Evolutionary conservation across 2,888 invertebrate species (phyloP).

Genomic region (Holacanthella duospinosa): DNA sequence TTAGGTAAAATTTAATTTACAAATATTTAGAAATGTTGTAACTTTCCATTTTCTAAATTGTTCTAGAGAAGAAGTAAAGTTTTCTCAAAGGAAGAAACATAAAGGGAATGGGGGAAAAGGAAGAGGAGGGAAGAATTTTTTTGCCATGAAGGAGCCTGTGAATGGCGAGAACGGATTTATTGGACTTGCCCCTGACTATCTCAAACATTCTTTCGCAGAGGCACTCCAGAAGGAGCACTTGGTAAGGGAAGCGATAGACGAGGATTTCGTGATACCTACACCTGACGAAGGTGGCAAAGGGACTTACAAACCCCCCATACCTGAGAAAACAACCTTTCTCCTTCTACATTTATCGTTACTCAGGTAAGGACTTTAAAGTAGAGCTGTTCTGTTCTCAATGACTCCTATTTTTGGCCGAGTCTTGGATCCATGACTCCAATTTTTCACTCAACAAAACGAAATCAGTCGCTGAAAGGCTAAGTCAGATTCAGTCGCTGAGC

Average conservation of each 20-base stretch:
- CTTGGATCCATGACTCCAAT: too few species aligned
- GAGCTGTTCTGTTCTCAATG: too few species aligned
- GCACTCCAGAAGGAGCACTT: background rate
- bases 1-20: conserved; percentile 56
- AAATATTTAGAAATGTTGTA: background rate
- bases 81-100: conserved; percentile 24
- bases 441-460: too few species aligned
- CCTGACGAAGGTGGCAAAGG: conserved; percentile 29
- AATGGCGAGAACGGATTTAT: too few species aligned
- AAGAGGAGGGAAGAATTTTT: too few species aligned
- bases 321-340: conserved; percentile 86
- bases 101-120: conserved; percentile 12
- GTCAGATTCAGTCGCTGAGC: too few species aligned
- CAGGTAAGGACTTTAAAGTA: too few species aligned
- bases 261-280: conserved; percentile 9
- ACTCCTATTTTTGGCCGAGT: too few species aligned
- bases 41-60: background rate
- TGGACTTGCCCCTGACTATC: background rate
- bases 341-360: conserved; percentile 82
- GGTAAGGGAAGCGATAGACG: too few species aligned
- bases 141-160: too few species aligned
- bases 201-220: background rate
- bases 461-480: too few species aligned
- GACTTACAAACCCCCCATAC: conserved; percentile 49
- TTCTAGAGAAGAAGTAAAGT: conserved; percentile 34